phyloP scores from a whole-genome alignment of 2,888 invertebrate species.

The Dicyrtoma fusca region DNA sequence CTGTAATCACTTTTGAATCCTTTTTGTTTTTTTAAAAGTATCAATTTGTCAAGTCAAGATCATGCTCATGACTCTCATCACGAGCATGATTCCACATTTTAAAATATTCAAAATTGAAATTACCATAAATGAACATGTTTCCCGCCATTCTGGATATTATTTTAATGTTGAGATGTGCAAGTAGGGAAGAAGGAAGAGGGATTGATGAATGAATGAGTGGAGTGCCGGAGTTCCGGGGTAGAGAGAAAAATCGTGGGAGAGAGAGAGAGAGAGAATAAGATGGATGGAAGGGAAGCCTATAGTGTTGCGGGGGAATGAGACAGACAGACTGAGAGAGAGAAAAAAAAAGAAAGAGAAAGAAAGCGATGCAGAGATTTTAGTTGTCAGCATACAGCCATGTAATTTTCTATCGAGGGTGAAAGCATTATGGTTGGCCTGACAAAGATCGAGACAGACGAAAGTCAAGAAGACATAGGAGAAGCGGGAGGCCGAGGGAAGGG shows the following conservation, averaged over 20 bases:
- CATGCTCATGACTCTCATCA: too few relatives aligned
- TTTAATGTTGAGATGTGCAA: neutral
- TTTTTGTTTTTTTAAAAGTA: too few relatives aligned
- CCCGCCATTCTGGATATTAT: neutral
- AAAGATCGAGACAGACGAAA: conserved; percentile 22
- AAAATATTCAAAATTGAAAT: too few relatives aligned
- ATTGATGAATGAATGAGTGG: conserved; percentile 17
- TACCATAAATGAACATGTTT: neutral
- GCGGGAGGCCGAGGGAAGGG: too few relatives aligned
- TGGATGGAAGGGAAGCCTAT: neutral
- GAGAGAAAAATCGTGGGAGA: neutral
- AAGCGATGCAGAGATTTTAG: neutral
- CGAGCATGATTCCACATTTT: too few relatives aligned
- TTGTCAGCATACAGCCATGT: conserved; percentile 1
- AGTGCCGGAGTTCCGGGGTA: too few relatives aligned
- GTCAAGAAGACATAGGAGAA: conserved; percentile 18
- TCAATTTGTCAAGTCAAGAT: too few relatives aligned
- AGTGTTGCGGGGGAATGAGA: neutral
- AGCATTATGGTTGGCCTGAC: conserved; percentile 2
- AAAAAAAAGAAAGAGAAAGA: neutral
- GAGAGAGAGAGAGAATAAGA: neutral
- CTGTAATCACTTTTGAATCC: too few relatives aligned
- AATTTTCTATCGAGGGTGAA: neutral
- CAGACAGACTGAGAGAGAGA: conserved; percentile 5
- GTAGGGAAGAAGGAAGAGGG: neutral